phyloP scores from a whole-genome alignment of 2,888 invertebrate genomes.

The Rhaphigaster nebulosa region DNA sequence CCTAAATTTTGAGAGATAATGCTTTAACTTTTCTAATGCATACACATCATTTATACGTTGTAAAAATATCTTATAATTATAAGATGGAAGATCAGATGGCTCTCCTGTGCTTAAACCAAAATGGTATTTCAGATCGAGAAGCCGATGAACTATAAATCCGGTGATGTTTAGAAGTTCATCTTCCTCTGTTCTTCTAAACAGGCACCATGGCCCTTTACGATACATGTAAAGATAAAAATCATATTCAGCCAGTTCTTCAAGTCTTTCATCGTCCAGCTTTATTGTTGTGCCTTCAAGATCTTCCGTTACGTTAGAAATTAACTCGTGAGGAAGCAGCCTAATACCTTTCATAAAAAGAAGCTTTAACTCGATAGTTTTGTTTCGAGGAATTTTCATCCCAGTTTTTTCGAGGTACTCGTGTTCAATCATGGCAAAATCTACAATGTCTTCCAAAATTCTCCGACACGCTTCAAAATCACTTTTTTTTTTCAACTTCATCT shows the following conservation, averaged over 20 bases:
- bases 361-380: constrained; percentile 74
- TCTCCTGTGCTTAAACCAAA: constrained; percentile 68
- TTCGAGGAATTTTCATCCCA: constrained; percentile 70
- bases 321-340: constrained; percentile 71
- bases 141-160: constrained; percentile 72
- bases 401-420: constrained; percentile 71
- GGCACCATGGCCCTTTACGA: constrained; percentile 72
- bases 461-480: constrained; percentile 72
- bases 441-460: constrained; percentile 72
- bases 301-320: background rate
- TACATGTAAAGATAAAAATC: constrained; percentile 75
- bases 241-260: constrained; percentile 71
- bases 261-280: background rate
- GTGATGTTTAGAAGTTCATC: constrained; percentile 70
- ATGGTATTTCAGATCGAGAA: constrained; percentile 72
- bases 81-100: constrained; percentile 69
- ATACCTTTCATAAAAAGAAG: constrained; percentile 72
- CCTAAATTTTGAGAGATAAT: constrained; percentile 69
- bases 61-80: constrained; percentile 70
- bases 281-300: background rate
- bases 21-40: constrained; percentile 70
- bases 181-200: constrained; percentile 70
- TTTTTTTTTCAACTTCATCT: constrained; percentile 71
- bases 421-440: constrained; percentile 73
- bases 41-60: constrained; percentile 70